Base-by-base conservation (phyloP, 2,797 vertebrate species). In the Myotis myotis region DNA sequence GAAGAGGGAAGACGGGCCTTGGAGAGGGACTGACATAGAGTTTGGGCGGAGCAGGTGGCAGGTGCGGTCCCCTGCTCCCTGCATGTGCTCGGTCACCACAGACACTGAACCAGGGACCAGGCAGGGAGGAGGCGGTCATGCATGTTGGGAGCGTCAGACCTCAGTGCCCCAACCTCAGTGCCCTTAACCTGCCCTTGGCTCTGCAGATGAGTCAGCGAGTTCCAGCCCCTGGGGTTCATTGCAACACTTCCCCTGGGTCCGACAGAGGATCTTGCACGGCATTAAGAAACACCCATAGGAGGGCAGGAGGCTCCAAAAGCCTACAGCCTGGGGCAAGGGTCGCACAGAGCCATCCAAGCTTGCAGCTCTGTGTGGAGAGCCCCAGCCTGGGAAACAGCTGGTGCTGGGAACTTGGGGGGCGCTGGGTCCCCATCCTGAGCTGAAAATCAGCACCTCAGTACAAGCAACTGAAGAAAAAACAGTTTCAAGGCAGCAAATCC, bases 141-240 rank as follows among this genome's bases (percentile, higher is more conserved):
- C 2, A 1, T n/a, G 55, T 82, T 6, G 36, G 5, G 22, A 62
- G 19, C 11, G 12, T 44, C 2, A 3, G n/a, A 17, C 30, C 72
- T 79, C 76, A 49, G 17, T 11, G 47, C 38, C 75, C 66, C 1
- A 1, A 20, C 22, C 74, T 89, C 70, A 3, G 30, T 88, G 91
- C 62, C 95, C 93, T 93, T 93, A 38, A 83, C 81, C 97, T 96
- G 93, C 84, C 97, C 95, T 96, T 96, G 93, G 84, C 75, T 92
- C 74, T 36, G 64, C 28, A n/a, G 55, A 94, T 95, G 96, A 97
- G 51, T 96, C 93, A 93, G 96, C 96, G 93, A 71, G 86, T 84
- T 66, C 47, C 36, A 75, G 72, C 30, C 84, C 70, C 94, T 66
- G 78, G 84, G 44, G 95, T 47, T 70, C 57, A 23, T 70, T 68